These are phyloP conservation scores for Rhabdornis inornatus DNA, from an alignment of 2,113 vertebrate genomes.

Conservation along the genomic window DNA sequence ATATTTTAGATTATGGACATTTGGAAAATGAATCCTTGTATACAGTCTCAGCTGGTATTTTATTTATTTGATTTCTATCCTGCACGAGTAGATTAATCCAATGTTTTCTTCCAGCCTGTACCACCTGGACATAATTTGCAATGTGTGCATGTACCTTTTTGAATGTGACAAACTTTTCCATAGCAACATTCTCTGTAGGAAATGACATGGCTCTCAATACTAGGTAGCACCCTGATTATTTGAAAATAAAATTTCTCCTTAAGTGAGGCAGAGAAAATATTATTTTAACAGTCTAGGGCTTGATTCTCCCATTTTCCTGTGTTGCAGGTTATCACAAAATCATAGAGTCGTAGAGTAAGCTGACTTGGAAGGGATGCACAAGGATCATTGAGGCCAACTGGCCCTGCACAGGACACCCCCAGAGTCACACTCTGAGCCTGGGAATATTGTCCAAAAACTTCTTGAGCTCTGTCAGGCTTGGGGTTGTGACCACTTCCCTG, in stretches of 20 bases:
- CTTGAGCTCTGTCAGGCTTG: neutral
- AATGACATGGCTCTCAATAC: neutral
- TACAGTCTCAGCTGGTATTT: neutral
- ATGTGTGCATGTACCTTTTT: neutral
- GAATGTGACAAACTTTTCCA: neutral
- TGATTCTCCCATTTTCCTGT: neutral
- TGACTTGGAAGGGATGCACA: neutral
- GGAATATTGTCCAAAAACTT: neutral
- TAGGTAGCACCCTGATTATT: neutral
- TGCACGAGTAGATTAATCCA: neutral
- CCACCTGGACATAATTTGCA: neutral
- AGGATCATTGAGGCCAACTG: neutral
- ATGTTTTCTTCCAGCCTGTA: neutral
- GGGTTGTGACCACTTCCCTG: neutral
- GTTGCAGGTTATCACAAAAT: neutral
- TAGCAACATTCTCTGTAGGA: neutral
- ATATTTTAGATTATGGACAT: neutral
- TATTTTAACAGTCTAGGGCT: neutral
- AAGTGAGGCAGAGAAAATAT: neutral
- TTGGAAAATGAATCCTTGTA: neutral
- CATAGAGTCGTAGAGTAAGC: neutral
- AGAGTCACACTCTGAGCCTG: neutral
- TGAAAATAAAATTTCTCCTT: neutral
- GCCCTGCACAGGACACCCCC: neutral
- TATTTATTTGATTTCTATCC: neutral